These are phyloP conservation scores for Epinotia ramella DNA, from an alignment of 2,888 invertebrate genomes.

Conservation along the genomic window DNA sequence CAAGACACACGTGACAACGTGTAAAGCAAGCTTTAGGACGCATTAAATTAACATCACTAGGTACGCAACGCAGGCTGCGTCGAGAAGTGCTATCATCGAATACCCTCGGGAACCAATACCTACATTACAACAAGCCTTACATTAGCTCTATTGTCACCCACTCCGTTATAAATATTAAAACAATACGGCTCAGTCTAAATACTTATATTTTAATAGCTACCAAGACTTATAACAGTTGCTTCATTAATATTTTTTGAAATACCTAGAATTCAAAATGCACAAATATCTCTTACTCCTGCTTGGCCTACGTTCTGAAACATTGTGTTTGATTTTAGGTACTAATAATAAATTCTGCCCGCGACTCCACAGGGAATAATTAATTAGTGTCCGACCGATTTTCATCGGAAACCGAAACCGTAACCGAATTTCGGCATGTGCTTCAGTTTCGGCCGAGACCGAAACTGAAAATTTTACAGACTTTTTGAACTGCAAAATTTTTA, in stretches of 20 bases:
- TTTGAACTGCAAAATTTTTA: too few relatives aligned
- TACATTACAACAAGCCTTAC: not conserved
- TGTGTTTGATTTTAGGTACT: too few relatives aligned
- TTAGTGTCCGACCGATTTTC: too few relatives aligned
- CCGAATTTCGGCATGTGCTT: too few relatives aligned
- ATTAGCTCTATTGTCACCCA: slow-evolving; percentile 28
- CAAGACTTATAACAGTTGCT: slow-evolving; percentile 5
- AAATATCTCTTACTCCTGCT: not conserved
- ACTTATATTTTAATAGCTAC: slow-evolving; percentile 11
- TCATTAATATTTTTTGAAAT: not conserved
- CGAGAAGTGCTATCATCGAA: slow-evolving; percentile 22
- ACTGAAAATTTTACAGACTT: too few relatives aligned
- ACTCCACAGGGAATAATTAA: too few relatives aligned
- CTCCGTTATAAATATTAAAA: slow-evolving; percentile 36
- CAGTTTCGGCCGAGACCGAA: too few relatives aligned
- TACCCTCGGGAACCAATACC: slow-evolving; percentile 27
- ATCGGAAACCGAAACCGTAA: too few relatives aligned
- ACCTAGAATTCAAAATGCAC: not conserved
- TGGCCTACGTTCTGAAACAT: too few relatives aligned
- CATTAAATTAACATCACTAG: slow-evolving; percentile 22
- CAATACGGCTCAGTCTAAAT: slow-evolving; percentile 17
- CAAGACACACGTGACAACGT: too few relatives aligned
- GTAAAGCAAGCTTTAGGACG: slow-evolving; percentile 2
- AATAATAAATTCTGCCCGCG: too few relatives aligned
- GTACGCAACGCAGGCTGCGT: not conserved